A percentile compares a stretch with the other conserved stretches of the same genome.
These are phyloP conservation scores for Drosophila equinoxialis DNA, from an alignment of 1,140 invertebrate genomes.

Conservation along the genomic window DNA sequence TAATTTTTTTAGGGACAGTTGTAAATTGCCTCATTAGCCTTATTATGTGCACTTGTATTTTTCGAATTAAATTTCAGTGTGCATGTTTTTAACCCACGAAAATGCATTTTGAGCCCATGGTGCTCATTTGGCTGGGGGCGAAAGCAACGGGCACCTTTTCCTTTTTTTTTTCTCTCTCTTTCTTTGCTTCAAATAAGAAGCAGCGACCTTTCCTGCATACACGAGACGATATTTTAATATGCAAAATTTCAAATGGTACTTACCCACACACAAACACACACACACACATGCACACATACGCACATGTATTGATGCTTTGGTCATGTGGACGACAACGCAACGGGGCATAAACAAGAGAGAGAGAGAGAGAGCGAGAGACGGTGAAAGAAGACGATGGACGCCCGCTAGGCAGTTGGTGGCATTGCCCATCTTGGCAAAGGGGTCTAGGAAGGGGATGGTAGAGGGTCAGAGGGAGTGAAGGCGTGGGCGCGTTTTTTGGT, in stretches of 20 bases:
- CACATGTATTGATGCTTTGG: conserved; percentile 57
- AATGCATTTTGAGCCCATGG: not conserved
- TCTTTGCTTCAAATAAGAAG: conserved; percentile 51
- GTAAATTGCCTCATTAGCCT: too few species aligned
- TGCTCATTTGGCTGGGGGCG: not conserved
- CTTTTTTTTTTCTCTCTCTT: conserved; percentile 14
- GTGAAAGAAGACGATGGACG: conserved; percentile 26
- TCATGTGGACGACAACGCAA: conserved; percentile 57
- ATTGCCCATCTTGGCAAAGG: conserved; percentile 31
- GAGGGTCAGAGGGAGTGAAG: conserved; percentile 1
- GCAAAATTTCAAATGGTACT: conserved; percentile 77
- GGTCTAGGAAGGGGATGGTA: not conserved
- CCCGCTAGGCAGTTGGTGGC: conserved; percentile 49
- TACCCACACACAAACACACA: conserved; percentile 20
- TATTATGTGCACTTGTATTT: too few species aligned
- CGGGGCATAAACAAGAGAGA: conserved; percentile 5
- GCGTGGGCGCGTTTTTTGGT: conserved; percentile 41
- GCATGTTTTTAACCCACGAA: not conserved
- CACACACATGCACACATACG: conserved; percentile 22
- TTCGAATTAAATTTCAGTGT: not conserved
- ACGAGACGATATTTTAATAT: conserved; percentile 80
- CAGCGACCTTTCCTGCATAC: conserved; percentile 71
- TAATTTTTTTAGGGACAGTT: too few species aligned
- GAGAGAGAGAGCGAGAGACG: not conserved
- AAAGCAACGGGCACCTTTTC: conserved; percentile 47